A percentile compares a stretch with the other conserved stretches of the same genome.
phyloP scores from a whole-genome alignment of 2,888 invertebrate genomes.

The Drosophila anceps region DNA sequence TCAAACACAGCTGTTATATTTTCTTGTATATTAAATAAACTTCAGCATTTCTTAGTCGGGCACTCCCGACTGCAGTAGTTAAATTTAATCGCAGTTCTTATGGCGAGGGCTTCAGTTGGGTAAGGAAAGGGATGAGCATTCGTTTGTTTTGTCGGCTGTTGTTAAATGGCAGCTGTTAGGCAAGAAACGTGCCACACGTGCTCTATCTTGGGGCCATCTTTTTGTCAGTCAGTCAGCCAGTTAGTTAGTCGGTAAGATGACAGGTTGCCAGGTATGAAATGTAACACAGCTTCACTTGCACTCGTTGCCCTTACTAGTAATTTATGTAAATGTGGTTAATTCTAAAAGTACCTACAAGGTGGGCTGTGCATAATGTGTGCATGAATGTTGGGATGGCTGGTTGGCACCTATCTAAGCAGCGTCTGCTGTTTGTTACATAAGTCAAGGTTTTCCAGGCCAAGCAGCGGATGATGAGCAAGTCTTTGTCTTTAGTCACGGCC shows the following conservation, averaged over 20 bases:
- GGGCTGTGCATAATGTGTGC: neutral
- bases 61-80: neutral
- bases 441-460: conserved; percentile 47
- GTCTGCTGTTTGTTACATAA: conserved; percentile 35
- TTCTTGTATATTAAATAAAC: neutral
- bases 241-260: conserved; percentile 23
- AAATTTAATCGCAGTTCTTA: conserved; percentile 34
- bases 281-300: conserved; percentile 57
- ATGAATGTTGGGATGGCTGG: neutral
- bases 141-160: conserved; percentile 34
- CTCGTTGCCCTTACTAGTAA: conserved; percentile 55
- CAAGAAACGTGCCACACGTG: conserved; percentile 58
- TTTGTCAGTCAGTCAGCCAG: conserved; percentile 27
- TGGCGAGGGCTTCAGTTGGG: conserved; percentile 2
- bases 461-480: conserved; percentile 21
- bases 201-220: conserved; percentile 65
- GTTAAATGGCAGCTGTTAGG: conserved; percentile 62
- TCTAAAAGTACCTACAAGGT: conserved; percentile 16
- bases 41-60: neutral
- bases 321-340: conserved; percentile 68
- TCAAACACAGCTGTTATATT: neutral
- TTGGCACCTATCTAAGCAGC: neutral
- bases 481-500: conserved; percentile 45
- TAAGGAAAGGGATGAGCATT: neutral
- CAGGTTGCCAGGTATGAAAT: conserved; percentile 49